A percentile compares a stretch with the other conserved stretches of the same genome.
phyloP scores from a whole-genome alignment of 2,113 vertebrate genomes.

The Calidris pugnax region DNA sequence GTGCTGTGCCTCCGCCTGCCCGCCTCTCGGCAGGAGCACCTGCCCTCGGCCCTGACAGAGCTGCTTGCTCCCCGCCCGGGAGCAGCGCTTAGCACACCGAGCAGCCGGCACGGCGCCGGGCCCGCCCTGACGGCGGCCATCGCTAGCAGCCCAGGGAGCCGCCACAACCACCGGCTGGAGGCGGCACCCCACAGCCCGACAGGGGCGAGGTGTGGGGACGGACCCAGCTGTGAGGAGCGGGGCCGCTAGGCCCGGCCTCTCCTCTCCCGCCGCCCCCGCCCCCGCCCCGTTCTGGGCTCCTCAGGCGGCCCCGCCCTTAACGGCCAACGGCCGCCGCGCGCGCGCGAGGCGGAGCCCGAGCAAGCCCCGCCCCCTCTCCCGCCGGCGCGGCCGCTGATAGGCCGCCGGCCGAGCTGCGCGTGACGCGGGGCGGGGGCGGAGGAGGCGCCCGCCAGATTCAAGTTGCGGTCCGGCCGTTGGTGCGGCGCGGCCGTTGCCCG shows the following conservation, averaged over 20 bases:
- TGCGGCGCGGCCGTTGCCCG: fast-evolving
- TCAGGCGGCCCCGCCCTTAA: neutral
- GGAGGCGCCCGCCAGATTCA: neutral
- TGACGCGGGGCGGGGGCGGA: neutral
- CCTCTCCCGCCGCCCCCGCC: too few species aligned
- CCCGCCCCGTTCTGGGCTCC: neutral
- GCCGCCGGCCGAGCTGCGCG: neutral
- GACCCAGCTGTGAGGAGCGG: too few species aligned
- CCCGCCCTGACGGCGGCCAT: too few species aligned
- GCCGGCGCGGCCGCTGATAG: neutral
- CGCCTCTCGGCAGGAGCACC: neutral
- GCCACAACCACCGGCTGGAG: neutral
- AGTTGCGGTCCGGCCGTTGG: neutral
- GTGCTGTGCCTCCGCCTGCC: neutral
- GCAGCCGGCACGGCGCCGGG: neutral
- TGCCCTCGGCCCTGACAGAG: neutral
- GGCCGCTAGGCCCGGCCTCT: too few species aligned
- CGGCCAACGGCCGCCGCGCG: neutral
- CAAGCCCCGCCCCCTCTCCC: neutral
- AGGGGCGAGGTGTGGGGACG: too few species aligned
- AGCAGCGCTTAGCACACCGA: neutral
- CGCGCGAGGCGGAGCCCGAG: fast-evolving
- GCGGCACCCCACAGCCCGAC: too few species aligned
- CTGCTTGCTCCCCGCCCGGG: neutral
- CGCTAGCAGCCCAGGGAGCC: neutral